Percentiles rank a stretch among this genome's conserved stretches.
These are phyloP conservation scores for Istiophorus platypterus DNA, from an alignment of 2,113 vertebrate genomes.

Conservation along the genomic window DNA sequence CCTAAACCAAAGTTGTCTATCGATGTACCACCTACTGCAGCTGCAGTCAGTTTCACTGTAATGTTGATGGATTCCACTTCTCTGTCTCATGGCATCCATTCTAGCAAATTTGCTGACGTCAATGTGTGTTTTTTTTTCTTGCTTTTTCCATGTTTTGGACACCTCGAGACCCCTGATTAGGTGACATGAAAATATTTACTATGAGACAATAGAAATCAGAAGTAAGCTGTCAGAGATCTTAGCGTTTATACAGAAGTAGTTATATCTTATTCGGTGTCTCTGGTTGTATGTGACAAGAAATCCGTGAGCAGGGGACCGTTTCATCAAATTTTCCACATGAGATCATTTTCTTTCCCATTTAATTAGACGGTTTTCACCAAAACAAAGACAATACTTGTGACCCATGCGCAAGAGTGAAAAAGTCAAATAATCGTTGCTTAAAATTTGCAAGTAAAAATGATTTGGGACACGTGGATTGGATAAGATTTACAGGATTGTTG, in stretches of 20 bases:
- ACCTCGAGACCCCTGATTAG: background rate
- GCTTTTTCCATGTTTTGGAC: background rate
- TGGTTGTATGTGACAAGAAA: background rate
- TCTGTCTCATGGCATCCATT: background rate
- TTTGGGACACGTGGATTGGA: background rate
- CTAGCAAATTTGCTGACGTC: conserved; percentile 3
- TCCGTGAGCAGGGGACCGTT: too few species aligned
- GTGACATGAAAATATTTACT: background rate
- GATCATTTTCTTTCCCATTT: background rate
- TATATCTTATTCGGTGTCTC: background rate
- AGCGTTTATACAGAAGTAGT: background rate
- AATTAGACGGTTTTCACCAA: background rate
- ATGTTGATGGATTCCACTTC: conserved; percentile 5
- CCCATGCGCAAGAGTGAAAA: background rate
- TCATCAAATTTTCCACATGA: background rate
- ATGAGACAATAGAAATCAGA: background rate
- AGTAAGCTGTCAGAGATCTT: conserved; percentile 5
- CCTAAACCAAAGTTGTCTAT: conserved; percentile 9
- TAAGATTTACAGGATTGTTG: conserved; percentile 7
- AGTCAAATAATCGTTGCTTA: too few species aligned
- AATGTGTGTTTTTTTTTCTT: conserved; percentile 4
- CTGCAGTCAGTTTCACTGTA: conserved; percentile 21
- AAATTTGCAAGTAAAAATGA: background rate
- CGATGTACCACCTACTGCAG: conserved; percentile 47
- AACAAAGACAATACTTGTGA: background rate